These are phyloP conservation scores for Neosalanx taihuensis DNA, from an alignment of 2,797 vertebrate species.

Conservation along the genomic window DNA sequence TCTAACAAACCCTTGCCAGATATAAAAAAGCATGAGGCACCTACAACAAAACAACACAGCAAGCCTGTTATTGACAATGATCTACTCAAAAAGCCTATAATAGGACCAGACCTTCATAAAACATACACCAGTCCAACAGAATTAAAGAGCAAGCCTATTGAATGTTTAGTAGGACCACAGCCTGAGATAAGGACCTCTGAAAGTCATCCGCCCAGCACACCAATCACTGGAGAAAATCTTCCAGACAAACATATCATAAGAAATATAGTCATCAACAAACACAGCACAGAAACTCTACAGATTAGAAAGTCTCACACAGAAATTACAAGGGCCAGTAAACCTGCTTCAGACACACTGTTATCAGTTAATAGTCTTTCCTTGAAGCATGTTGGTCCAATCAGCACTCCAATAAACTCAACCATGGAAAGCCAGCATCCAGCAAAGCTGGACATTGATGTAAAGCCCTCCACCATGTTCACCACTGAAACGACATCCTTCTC, in stretches of 20 bases:
- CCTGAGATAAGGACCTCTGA: too few species aligned
- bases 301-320: neutral
- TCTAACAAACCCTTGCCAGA: slow-evolving; percentile 4
- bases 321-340: slow-evolving; percentile 21
- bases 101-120: neutral
- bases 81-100: slow-evolving; percentile 13
- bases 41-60: neutral
- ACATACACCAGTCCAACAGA: slow-evolving; percentile 11
- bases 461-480: slow-evolving; percentile 13
- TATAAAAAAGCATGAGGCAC: too few species aligned
- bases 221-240: slow-evolving; percentile 15
- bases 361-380: slow-evolving; percentile 32
- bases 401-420: slow-evolving; percentile 39
- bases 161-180: too few species aligned
- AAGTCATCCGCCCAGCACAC: slow-evolving; percentile 6
- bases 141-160: too few species aligned
- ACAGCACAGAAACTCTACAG: slow-evolving; percentile 16
- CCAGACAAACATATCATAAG: neutral
- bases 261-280: neutral
- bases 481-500: slow-evolving; percentile 16
- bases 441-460: slow-evolving; percentile 22
- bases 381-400: slow-evolving; percentile 39
- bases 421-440: slow-evolving; percentile 19
- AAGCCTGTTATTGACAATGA: slow-evolving; percentile 21
- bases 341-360: slow-evolving; percentile 4